Base-by-base conservation (phyloP, 2,888 invertebrate genomes). In the Agriopis leucophaearia region DNA sequence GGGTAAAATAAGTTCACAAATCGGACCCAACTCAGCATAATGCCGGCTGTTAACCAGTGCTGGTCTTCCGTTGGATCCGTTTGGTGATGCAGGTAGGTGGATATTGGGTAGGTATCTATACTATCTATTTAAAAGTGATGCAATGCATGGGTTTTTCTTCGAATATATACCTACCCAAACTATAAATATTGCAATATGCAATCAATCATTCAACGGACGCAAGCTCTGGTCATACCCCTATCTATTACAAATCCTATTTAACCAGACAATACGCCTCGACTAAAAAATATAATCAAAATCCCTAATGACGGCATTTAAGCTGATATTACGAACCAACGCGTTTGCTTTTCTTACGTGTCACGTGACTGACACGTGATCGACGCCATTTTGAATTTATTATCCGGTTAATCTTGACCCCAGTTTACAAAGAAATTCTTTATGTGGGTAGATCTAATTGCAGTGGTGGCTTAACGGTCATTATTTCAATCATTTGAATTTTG, bases 271-370 rank as follows among this genome's bases (percentile, higher is more conserved):
- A 72, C 74, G 74, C 77, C 72, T 77, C 72, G 50, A 67, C 66
- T 65, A 81, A 85, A 85, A 87, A 87, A 85, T 78, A 86, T 88
- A 88, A 89, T 88, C 88, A 87, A 87, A n/a, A 86, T 85, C 86
- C 78, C 81, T 92, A 92, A 93, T 93, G 88, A 91, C 81, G 84
- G 85, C 86, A 89, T 92, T 93, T 91, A 91, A 82, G 85, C 81
- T 87, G 88, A 91, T 89, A 91, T 93, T 92, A 86, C 89, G 73
- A 84, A 83, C 87, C 84, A 82, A 91, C 93, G 92, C 92, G 89
- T 89, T 86, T 87, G 88, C 86, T 88, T 90, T 88, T 83, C 88
- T 89, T 87, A 80, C 78, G 63, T 64, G 85, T 78, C 92, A 91
- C 92, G 92, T 91, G 92, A 75, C 89, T 61, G 69, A 67, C 92